Conservation (phyloP, 2,888 invertebrate genomes). For the Sarcophaga variegata region DNA sequence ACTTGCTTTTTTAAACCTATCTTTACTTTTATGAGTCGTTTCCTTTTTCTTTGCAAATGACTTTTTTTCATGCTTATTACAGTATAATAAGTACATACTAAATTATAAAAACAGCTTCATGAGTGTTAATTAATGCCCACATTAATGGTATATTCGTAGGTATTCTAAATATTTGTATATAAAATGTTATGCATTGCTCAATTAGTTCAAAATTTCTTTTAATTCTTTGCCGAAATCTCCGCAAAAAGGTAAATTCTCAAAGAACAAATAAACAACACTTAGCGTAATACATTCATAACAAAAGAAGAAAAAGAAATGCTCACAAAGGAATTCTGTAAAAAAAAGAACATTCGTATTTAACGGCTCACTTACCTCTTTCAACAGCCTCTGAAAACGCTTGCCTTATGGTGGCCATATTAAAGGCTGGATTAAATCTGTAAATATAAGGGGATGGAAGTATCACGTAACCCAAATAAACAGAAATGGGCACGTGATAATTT, state of each 20-base stretch:
- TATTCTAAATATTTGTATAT: neutral
- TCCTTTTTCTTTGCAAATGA: neutral
- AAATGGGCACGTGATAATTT: slow-evolving; percentile 59
- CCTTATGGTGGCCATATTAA: slow-evolving; percentile 96
- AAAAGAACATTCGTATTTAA: slow-evolving; percentile 26
- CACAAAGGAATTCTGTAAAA: slow-evolving; percentile 4
- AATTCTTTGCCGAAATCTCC: slow-evolving; percentile 17
- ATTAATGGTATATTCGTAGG: neutral
- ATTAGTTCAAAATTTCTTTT: slow-evolving; percentile 22
- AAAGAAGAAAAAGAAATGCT: neutral
- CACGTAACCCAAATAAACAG: slow-evolving; percentile 63
- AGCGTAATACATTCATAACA: slow-evolving; percentile 23
- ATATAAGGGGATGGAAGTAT: slow-evolving; percentile 38
- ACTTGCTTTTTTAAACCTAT: slow-evolving; percentile 20
- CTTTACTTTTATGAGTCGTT: neutral
- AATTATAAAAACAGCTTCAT: slow-evolving; percentile 22
- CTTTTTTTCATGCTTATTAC: neutral
- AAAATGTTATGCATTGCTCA: slow-evolving; percentile 14
- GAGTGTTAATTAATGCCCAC: slow-evolving; percentile 54
- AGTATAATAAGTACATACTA: neutral
- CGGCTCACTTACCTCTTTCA: slow-evolving; percentile 88
- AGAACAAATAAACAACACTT: slow-evolving; percentile 10
- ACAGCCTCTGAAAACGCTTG: slow-evolving; percentile 97
- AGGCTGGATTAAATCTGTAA: slow-evolving; percentile 94
- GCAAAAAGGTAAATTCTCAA: slow-evolving; percentile 7